Conservation (phyloP, 2,113 vertebrate species). For the Antechinus flavipes region DNA sequence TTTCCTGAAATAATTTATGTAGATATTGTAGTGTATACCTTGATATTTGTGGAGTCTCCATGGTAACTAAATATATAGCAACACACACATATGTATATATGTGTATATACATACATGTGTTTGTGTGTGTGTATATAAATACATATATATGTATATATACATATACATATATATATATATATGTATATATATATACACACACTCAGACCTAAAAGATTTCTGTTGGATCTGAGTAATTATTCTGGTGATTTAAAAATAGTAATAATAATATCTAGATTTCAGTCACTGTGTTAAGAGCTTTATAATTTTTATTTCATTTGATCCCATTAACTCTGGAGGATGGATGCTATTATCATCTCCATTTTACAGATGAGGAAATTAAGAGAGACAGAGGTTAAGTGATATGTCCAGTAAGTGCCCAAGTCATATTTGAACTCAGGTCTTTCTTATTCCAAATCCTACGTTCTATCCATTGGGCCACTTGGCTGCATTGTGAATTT, state of each 20-base stretch:
- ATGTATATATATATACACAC: no score
- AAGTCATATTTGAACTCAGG: background rate
- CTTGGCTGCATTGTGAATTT: background rate
- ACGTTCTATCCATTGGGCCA: background rate
- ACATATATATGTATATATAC: no score
- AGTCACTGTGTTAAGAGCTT: background rate
- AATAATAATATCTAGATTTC: slow-evolving; percentile 23
- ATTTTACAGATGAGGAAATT: background rate
- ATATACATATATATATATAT: background rate
- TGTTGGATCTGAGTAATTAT: slow-evolving; percentile 53
- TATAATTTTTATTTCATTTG: background rate
- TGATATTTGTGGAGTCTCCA: slow-evolving; percentile 28
- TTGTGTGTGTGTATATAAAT: no score
- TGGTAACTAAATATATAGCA: slow-evolving; percentile 2
- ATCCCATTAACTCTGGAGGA: background rate
- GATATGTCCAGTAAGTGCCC: background rate
- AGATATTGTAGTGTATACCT: slow-evolving; percentile 8
- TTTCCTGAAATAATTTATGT: background rate
- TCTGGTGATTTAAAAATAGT: slow-evolving; percentile 45
- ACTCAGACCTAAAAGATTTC: background rate
- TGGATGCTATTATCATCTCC: background rate
- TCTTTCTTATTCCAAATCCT: background rate
- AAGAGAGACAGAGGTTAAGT: background rate
- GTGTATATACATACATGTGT: no score
- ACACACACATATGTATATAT: background rate